Evolutionary conservation across 1,140 invertebrate species (phyloP), one percentile per base, ranked within the genome.

Genomic region (Venustaconcha ellipsiformis): DNA sequence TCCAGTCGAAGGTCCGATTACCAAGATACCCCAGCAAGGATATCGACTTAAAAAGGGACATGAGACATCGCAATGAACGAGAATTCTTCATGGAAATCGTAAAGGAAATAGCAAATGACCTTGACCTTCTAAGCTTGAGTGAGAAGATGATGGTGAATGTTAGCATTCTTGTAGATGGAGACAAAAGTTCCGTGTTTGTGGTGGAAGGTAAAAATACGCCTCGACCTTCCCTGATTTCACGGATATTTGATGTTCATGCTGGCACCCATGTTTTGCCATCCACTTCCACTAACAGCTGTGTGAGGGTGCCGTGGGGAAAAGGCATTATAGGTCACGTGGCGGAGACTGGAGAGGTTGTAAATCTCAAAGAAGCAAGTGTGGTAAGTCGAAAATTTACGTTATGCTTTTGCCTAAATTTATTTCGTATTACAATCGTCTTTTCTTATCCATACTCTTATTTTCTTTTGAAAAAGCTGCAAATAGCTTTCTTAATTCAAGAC

Each of bases 101-200:
- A 86, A 97, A 98, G 91, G 96, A 98, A 88, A 98, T 99, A 82
- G 98, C 96, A 90, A 97, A 98, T 89, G 97, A 98, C 87, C 90
- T 99, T 82, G 96, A 98, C 83, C 94, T 98, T 14, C 92, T 95
- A 75, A 96, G 95, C 13, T 89, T 98, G 76, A 97, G 96, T 87
- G 95, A 97, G 91, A 99, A 99, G 91, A 99, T 98, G 84, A 92
- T 98, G n/a, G 96, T 97, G 88, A 98, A 98, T 88, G 96, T 98
- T 18, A 95, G 95, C 80, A 95, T 96, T 67, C 90, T 99, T 13
- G 91, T 97, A 70, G 95, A 96, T 84, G 96, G 96, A 0, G 97
- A 98, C 90, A 91, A 96, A 37, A 96, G 96, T 26, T 98, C 96
- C 1, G 89, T 99, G 81, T 98, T 98, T 90, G 92, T 98, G 23